Evolutionary conservation across 2,888 invertebrate species (phyloP).

Genomic region (Drosophila quasianomalipes): DNA sequence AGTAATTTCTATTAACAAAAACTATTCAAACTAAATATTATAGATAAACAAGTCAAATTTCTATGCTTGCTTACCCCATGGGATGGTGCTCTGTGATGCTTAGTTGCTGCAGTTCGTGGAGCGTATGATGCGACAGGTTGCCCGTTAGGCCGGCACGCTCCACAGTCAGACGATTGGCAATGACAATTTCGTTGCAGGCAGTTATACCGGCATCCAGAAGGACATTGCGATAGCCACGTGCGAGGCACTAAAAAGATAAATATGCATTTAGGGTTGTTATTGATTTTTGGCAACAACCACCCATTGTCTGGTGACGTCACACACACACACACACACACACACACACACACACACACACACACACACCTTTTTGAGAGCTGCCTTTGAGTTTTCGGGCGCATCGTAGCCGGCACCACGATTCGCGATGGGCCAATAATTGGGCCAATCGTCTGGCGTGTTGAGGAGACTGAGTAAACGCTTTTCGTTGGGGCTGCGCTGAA

Average conservation of each 20-base stretch:
- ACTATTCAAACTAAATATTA: background rate
- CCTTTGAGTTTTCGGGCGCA: conserved; percentile 85
- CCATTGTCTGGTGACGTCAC: conserved; percentile 42
- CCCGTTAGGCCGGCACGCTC: conserved; percentile 82
- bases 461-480: conserved; percentile 81
- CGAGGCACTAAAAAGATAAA: conserved; percentile 75
- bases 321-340: conserved; percentile 33
- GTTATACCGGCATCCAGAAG: conserved; percentile 84
- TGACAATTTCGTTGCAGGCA: conserved; percentile 84
- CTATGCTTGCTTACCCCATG: conserved; percentile 75
- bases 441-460: conserved; percentile 82
- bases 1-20: background rate
- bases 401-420: conserved; percentile 85
- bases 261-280: conserved; percentile 50
- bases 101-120: conserved; percentile 82
- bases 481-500: conserved; percentile 83
- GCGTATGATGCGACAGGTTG: conserved; percentile 73
- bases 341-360: conserved; percentile 60
- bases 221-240: conserved; percentile 84
- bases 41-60: background rate
- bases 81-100: conserved; percentile 85
- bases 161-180: conserved; percentile 80
- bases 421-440: conserved; percentile 84
- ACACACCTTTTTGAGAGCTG: conserved; percentile 84
- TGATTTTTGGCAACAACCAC: conserved; percentile 64